Evolutionary conservation across 2,113 vertebrate species (phyloP).

Genomic region (Entelurus aequoreus): DNA sequence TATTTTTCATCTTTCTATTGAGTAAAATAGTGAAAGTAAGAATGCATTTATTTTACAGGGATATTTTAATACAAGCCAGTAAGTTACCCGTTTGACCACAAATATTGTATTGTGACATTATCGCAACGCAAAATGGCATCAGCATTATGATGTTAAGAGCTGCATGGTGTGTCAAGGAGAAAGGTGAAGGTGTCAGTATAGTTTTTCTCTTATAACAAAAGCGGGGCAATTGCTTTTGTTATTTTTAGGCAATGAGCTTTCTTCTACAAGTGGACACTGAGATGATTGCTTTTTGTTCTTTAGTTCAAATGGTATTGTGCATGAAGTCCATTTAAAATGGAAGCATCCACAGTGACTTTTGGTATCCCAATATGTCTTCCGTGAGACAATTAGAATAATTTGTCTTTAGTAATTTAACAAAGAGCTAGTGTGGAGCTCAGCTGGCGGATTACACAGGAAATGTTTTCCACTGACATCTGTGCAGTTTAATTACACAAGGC

Average conservation of each 20-base stretch:
- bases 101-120: not conserved
- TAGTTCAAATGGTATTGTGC: slow-evolving; percentile 36
- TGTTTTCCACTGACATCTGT: slow-evolving; percentile 6
- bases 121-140: not conserved
- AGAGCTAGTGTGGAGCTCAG: slow-evolving; percentile 5
- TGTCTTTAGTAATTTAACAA: slow-evolving; percentile 1
- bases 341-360: not conserved
- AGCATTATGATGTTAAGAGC: not conserved
- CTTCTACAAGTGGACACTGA: slow-evolving; percentile 33
- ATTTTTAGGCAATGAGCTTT: slow-evolving; percentile 49
- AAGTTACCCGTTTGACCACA: not conserved
- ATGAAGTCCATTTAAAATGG: slow-evolving; percentile 11
- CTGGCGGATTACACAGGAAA: not conserved
- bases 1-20: no score
- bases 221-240: slow-evolving; percentile 38
- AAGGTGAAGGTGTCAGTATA: not conserved
- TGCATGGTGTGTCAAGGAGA: not conserved
- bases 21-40: no score
- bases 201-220: slow-evolving; percentile 28
- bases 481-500: slow-evolving; percentile 21
- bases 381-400: not conserved
- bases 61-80: no score
- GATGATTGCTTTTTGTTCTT: slow-evolving; percentile 34
- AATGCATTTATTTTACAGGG: no score
- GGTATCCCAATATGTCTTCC: not conserved